Evolutionary conservation across 2,888 invertebrate genomes (phyloP), one percentile per base, ranked within the genome.

Genomic region (Anoplius nigerrimus): DNA sequence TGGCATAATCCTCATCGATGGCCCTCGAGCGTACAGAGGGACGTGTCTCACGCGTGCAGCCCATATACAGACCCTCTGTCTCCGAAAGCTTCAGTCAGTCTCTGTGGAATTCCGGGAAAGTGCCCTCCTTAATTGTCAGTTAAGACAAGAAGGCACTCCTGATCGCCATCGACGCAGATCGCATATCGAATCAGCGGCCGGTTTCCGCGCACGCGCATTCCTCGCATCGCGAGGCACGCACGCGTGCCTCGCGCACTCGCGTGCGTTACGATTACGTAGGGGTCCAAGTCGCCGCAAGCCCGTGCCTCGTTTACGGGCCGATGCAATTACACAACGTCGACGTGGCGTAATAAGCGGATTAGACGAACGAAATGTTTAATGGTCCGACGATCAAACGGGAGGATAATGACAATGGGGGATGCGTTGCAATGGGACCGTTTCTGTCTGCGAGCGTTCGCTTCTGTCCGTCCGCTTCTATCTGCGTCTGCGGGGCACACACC

Each of bases 341-440:
- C 56, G 66, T 70, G 71, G 52, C 60, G 71, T 55, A 74, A 68
- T 73, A 78, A 80, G 70, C 78, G 72, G 72, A 80, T 80, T 79
- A 81, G 77, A 75, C 65, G 69, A 75, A 74, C 72, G 80, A 80
- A 80, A 80, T 81, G 76, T 79, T 77, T 81, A 77, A 80, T 79
- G 77, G 74, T 55, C 66, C 75, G 66, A 71, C 56, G 61, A 71
- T 78, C 75, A 77, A 81, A 80, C 79, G 74, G 66, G 74, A 71
- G 66, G 67, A 71, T 76, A 74, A 74, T 68, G 74, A 74, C 72
- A 72, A 74, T 78, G 76, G 62, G 62, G 69, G 68, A 68, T 72
- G 64, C 48, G 34, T 34, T 34, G 34, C 11, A 13, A 34, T 34
- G 34, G 48, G n/a, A 48, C 48, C 18, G 34, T 34, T 34, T 34